phyloP scores from a whole-genome alignment of 2,113 vertebrate species.

The Piprites chloris region DNA sequence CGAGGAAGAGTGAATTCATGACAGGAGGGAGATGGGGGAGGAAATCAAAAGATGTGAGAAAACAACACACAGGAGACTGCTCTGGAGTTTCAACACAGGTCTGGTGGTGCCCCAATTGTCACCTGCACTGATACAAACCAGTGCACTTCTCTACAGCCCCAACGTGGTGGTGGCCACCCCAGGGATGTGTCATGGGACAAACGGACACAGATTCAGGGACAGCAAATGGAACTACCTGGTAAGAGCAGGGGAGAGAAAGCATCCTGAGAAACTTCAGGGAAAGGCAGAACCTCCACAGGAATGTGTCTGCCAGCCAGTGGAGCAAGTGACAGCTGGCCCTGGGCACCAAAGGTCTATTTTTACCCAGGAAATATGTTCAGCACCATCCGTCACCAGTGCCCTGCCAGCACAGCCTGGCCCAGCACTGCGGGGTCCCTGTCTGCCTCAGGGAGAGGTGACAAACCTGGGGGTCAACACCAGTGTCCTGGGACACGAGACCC shows the following conservation, averaged over 20 bases:
- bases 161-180: rapidly evolving
- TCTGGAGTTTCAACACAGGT: not conserved
- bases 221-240: not conserved
- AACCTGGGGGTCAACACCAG: rapidly evolving
- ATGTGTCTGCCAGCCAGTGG: rapidly evolving
- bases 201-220: not conserved
- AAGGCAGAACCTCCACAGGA: not conserved
- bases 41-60: not conserved
- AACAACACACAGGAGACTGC: not conserved
- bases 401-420: not conserved
- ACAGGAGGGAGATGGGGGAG: not conserved
- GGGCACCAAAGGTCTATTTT: not conserved
- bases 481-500: not conserved
- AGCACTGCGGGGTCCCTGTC: rapidly evolving
- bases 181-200: rapidly evolving
- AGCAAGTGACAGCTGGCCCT: not conserved
- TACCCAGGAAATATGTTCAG: not conserved
- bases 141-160: not conserved
- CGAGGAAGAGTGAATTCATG: not conserved
- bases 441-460: rapidly evolving
- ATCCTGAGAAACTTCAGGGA: not conserved
- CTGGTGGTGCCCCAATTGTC: not conserved
- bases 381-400: rapidly evolving
- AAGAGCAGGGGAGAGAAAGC: not conserved
- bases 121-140: rapidly evolving